Base-by-base conservation (phyloP, 1,140 invertebrate species). In the Drosophila pandora region DNA sequence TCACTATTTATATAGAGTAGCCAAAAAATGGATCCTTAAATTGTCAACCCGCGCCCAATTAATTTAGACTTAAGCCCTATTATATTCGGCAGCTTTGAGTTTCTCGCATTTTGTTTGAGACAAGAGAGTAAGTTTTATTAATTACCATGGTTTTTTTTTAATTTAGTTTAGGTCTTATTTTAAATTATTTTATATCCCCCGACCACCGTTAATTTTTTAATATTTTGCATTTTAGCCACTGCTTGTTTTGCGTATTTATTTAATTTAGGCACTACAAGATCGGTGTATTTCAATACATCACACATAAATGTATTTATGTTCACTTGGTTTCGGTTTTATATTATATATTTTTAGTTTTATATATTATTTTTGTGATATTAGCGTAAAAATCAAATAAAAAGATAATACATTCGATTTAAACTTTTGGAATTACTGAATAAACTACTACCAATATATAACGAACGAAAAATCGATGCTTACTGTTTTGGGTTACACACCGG, bases 281-380 rank as follows among this genome's bases (percentile, higher is more conserved):
- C 32, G 55, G 61, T 79, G 77, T 79, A 79, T 39, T 39, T 12
- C n/a, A 68, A 39, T 23, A 41, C 67, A 65, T 79, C 52, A 45
- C 54, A 49, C 59, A 43, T 64, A 49, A 9, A 10, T 55, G 58
- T 60, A 39, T 63, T 45, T 41, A 30, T 76, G 60, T 76, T 76
- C 60, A 55, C 45, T 37, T 76, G 76, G 79, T 89, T 88, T 89
- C 39, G 79, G 79, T 88, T 77, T 61, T 76, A 89, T 83, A 83
- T 88, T 76, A 61, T 69, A 73, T 70, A 52, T 74, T 59, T 79
- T 88, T 82, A 79, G 59, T 88, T 87, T 85, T 69, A 88, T 88
- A 88, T 87, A 88, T 88, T 88, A 89, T 84, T 88, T 87, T 83
- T 88, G 84, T 88, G 83, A 88, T 88, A 88, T 88, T 88, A 88